Base-by-base conservation (phyloP, 1,140 invertebrate genomes). In the Mylabris phalerata region DNA sequence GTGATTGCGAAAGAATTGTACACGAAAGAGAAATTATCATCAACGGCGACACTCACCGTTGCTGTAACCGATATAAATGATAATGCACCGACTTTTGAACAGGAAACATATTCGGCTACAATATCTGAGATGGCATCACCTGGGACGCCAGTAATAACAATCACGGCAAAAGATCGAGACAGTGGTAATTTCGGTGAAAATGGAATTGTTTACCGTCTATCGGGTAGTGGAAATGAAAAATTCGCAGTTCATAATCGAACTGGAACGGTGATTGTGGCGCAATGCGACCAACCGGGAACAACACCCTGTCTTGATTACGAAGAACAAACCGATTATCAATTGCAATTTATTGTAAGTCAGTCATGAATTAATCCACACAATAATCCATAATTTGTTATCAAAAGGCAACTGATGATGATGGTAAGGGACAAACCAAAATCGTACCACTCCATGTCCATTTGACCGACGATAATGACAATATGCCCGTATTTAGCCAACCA, bases 51-150 rank as follows among this genome's bases (percentile, higher is more conserved):
- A 9, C 86, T 97, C 2, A 91, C 85, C 0, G 83, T 97, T 1
- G 81, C 84, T 9, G 84, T 95, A 40, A 78, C 83, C 5, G 92
- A 96, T 75, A 85, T 88, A n/a, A 95, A 95, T 75, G 92, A 95
- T 76, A 94, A 95, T 74, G 82, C 86, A 4, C 92, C 93, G 3
- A 78, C 78, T 9, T 95, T 95, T 73, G 79, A 84, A 26, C 82
- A 85, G 66, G 83, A 86, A 44, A 82, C 83, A 9, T 93, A 91
- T 71, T 83, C 82, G 1, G 84, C 84, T 1, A 72, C 68, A 3
- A 81, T 94, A 13, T 82, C 82, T 0, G 93, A 96, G 77, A 83
- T 82, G 6, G 86, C 89, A 0, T 65, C 79, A 0, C 79, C 84
- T 1, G 89, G 87, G 1, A 84, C 84, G 44, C 75, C 82, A 54